Evolutionary conservation across 2,113 vertebrate genomes (phyloP), one percentile per base, ranked within the genome.

Genomic region (Brachionichthys hirsutus): DNA sequence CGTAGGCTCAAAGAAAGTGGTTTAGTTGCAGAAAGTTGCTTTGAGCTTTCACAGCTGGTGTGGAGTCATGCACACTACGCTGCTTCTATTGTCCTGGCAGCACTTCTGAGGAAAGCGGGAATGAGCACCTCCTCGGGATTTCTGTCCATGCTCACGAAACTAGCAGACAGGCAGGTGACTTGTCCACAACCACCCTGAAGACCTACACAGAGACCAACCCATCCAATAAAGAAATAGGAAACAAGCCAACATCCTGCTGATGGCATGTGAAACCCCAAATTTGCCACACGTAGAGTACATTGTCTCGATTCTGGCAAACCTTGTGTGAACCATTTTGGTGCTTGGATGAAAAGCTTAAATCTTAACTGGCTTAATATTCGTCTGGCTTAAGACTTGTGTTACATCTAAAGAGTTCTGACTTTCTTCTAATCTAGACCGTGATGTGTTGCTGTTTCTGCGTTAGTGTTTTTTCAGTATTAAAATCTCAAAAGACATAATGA

Each of bases 31-130:
- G 72, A 68, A 63, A 75, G 64, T 52, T 54, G 66, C 67, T 73
- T 79, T 83, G 87, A 88, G 83, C 78, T 86, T 80, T 80, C 81
- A 67, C 89, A 89, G 90, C 88, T 91, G 90, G 78, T 85, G 78
- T 61, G 69, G 82, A 70, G 63, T 77, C 68, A 35, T 72, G 54
- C 74, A 63, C 65, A 63, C 67, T 60, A 55, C 69, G 68, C 74
- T 78, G 71, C 59, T 57, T 80, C 64, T 60, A 80, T 75, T 83
- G 84, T 85, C 65, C 83, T 90, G 88, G 88, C 87, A 87, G 61
- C 58, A 77, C 75, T 88, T 88, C 86, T 87, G 54, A 89, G 70
- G 75, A 69, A 56, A 71, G 70, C 55, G 40, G 56, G 68, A 64
- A 72, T 49, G 78, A 77, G 62, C 68, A 54, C 59, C 72, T 86